Percentiles rank a stretch among this genome's conserved stretches.
phyloP scores from a whole-genome alignment of 1,140 invertebrate genomes.

The Leptinotarsa defecta region DNA sequence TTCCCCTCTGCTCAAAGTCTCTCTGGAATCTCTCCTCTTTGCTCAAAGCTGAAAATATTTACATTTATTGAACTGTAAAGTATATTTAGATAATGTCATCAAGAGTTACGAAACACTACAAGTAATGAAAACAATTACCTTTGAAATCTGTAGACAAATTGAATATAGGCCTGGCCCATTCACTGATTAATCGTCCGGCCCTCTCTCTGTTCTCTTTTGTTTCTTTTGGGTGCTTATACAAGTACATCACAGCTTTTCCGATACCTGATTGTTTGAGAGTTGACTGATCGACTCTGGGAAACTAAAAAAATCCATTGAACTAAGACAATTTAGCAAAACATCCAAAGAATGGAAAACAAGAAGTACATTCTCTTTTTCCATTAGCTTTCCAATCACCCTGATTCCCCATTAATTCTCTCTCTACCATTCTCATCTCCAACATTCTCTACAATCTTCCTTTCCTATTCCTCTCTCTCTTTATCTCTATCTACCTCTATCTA shows the following conservation, averaged over 20 bases:
- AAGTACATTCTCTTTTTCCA: too few relatives aligned
- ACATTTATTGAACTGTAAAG: too few relatives aligned
- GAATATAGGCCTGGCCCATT: conserved; percentile 97
- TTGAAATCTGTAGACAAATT: conserved; percentile 96
- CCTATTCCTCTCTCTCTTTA: too few relatives aligned
- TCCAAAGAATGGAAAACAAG: too few relatives aligned
- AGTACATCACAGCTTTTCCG: conserved; percentile 98
- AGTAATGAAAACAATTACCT: conserved; percentile 54
- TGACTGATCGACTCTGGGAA: conserved; percentile 86
- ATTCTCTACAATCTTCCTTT: too few relatives aligned
- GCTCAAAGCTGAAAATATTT: conserved; percentile 65
- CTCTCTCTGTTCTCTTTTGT: conserved; percentile 90
- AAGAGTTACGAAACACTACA: neutral
- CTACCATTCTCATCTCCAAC: too few relatives aligned
- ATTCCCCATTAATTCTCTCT: too few relatives aligned
- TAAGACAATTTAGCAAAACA: too few relatives aligned
- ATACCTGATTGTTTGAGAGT: conserved; percentile 93
- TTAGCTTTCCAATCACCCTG: too few relatives aligned
- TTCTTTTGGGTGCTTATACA: conserved; percentile 98
- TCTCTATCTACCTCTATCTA: too few relatives aligned
- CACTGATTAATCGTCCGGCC: conserved; percentile 91
- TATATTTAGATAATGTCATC: neutral
- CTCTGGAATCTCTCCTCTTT: conserved; percentile 88
- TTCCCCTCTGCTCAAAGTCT: conserved; percentile 86
- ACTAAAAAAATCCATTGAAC: conserved; percentile 64